Percentiles rank a stretch among this genome's conserved stretches.
phyloP scores from a whole-genome alignment of 2,797 vertebrate species.

The Catharus ustulatus region DNA sequence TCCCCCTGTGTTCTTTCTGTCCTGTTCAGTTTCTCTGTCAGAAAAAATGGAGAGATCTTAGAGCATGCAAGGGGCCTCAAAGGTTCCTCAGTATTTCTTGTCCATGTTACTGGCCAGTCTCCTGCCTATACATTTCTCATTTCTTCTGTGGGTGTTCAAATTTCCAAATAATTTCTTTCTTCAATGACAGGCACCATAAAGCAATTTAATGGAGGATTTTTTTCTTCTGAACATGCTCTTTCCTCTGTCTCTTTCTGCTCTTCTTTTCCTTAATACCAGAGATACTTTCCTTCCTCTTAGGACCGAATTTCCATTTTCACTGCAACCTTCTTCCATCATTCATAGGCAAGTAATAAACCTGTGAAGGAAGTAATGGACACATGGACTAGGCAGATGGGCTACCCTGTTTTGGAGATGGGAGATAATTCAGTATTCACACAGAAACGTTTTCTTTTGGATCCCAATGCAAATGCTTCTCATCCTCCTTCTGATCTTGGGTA shows the following conservation, averaged over 20 bases:
- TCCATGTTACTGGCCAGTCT: background rate
- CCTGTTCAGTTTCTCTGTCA: background rate
- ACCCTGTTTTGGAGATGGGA: slow-evolving; percentile 83
- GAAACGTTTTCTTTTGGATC: slow-evolving; percentile 89
- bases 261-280: background rate
- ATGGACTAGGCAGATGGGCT: slow-evolving; percentile 98
- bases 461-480: slow-evolving; percentile 77
- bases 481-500: slow-evolving; percentile 76
- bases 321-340: background rate
- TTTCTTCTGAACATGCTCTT: background rate
- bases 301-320: background rate
- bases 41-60: background rate
- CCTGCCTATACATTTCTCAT: background rate
- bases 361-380: slow-evolving; percentile 92
- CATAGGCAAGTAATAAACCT: slow-evolving; percentile 82
- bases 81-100: background rate
- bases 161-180: background rate
- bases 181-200: background rate
- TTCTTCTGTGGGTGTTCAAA: background rate
- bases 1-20: background rate
- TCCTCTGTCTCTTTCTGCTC: background rate
- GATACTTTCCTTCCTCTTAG: background rate
- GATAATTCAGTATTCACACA: slow-evolving; percentile 74
- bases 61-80: background rate
- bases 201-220: background rate